Percentiles rank a stretch among this genome's conserved stretches.
These are phyloP conservation scores for Slavum lentiscoides DNA, from an alignment of 2,888 invertebrate species.

Conservation along the genomic window DNA sequence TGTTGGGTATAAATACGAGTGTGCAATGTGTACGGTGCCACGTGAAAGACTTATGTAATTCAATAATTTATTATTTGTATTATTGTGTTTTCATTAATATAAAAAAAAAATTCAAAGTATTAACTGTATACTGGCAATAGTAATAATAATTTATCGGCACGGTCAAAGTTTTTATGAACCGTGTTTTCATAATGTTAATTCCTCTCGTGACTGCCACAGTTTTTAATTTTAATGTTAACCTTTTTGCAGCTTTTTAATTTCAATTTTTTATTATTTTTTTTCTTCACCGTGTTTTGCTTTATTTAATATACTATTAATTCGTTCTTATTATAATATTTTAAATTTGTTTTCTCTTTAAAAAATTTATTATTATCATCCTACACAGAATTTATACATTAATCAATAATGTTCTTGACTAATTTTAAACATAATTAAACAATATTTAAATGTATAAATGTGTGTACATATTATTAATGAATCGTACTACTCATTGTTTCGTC, in stretches of 20 bases:
- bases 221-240: slow-evolving; percentile 11
- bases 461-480: slow-evolving; percentile 3
- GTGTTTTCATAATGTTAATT: slow-evolving; percentile 10
- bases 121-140: neutral
- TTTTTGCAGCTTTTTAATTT: slow-evolving; percentile 21
- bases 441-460: neutral
- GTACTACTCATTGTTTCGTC: neutral
- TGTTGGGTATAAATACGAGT: slow-evolving; percentile 42
- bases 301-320: slow-evolving; percentile 10
- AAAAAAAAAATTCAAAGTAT: slow-evolving; percentile 3
- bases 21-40: neutral
- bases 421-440: neutral
- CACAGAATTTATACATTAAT: slow-evolving; percentile 8
- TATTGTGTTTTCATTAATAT: slow-evolving; percentile 33
- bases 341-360: neutral
- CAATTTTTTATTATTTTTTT: neutral
- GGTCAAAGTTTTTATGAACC: slow-evolving; percentile 7
- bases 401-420: slow-evolving; percentile 13
- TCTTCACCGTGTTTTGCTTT: slow-evolving; percentile 38
- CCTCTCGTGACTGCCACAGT: slow-evolving; percentile 17
- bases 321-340: slow-evolving; percentile 5
- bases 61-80: slow-evolving; percentile 48
- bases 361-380: slow-evolving; percentile 10
- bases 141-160: neutral
- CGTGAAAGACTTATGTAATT: slow-evolving; percentile 41